Percentiles rank a stretch among this genome's conserved stretches.
These are phyloP conservation scores for Temnothorax curvispinosus DNA, from an alignment of 1,140 invertebrate genomes.

Conservation along the genomic window DNA sequence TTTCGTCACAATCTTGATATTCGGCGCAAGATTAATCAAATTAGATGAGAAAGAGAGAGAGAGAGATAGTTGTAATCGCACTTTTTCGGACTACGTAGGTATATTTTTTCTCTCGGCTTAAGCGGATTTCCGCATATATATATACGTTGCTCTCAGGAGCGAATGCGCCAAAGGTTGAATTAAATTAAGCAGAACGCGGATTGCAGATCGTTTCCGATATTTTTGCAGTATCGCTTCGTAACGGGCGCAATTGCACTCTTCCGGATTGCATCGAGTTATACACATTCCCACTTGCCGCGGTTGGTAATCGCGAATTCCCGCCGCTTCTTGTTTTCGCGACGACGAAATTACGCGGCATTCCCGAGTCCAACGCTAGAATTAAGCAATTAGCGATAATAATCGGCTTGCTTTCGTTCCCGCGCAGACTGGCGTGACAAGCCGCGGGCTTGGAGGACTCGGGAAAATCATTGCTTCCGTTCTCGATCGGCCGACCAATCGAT, in stretches of 20 bases:
- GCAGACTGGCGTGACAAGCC: constrained; percentile 50
- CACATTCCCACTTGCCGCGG: not conserved
- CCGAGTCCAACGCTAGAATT: constrained; percentile 46
- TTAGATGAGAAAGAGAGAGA: not conserved
- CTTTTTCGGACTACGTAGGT: not conserved
- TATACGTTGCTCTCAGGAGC: not conserved
- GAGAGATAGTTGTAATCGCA: not conserved
- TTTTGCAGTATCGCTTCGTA: constrained; percentile 12
- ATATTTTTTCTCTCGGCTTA: not conserved
- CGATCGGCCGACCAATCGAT: constrained; percentile 33
- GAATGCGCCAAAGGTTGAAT: constrained; percentile 18
- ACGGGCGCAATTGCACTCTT: constrained; percentile 27
- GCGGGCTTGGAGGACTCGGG: constrained; percentile 47
- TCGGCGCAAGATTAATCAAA: constrained; percentile 9
- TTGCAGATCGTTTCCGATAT: constrained; percentile 13
- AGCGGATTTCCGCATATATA: not conserved
- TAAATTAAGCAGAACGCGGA: constrained; percentile 18
- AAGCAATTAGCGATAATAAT: constrained; percentile 73
- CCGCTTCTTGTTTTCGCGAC: constrained; percentile 72
- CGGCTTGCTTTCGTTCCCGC: constrained; percentile 66
- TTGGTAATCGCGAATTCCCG: constrained; percentile 17
- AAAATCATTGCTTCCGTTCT: constrained; percentile 64
- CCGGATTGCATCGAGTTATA: constrained; percentile 16
- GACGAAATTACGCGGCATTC: constrained; percentile 77
- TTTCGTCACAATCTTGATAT: constrained; percentile 13